Evolutionary conservation across 2,797 vertebrate species (phyloP).

Genomic region (Acanthurus leucopareius): DNA sequence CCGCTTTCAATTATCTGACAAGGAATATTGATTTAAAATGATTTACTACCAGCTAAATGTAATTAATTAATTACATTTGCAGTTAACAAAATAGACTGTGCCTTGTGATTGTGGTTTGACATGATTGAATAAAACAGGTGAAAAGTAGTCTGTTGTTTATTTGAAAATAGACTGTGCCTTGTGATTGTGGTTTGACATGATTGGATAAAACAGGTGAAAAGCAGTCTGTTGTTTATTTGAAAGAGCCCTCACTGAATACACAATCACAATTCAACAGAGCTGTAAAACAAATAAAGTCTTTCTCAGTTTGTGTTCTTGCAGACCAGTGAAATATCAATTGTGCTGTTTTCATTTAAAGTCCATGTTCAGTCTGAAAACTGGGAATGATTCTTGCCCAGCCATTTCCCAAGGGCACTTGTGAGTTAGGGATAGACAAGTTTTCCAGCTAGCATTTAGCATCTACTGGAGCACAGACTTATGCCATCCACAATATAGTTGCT

Average conservation of each 20-base stretch:
- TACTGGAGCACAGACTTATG: no score
- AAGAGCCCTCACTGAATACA: not conserved
- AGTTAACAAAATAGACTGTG: not conserved
- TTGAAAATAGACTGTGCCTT: not conserved
- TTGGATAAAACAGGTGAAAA: not conserved
- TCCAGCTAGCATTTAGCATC: not conserved
- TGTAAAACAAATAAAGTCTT: not conserved
- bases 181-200: not conserved
- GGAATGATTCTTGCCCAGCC: no score
- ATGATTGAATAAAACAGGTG: not conserved
- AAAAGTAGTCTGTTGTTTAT: not conserved
- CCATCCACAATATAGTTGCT: not conserved
- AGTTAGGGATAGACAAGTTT: not conserved
- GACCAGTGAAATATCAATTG: no score
- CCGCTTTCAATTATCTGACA: conserved; percentile 1
- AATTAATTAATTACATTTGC: conserved; percentile 8
- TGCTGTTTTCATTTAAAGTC: no score
- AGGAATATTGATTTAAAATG: not conserved
- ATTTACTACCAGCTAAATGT: not conserved
- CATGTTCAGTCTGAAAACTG: not conserved
- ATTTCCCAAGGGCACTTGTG: not conserved
- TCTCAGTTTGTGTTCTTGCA: not conserved
- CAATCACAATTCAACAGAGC: not conserved
- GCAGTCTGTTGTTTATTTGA: not conserved
- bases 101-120: not conserved